Evolutionary conservation across 2,888 invertebrate genomes (phyloP).

Genomic region (Nematopogon swammerdamellus): DNA sequence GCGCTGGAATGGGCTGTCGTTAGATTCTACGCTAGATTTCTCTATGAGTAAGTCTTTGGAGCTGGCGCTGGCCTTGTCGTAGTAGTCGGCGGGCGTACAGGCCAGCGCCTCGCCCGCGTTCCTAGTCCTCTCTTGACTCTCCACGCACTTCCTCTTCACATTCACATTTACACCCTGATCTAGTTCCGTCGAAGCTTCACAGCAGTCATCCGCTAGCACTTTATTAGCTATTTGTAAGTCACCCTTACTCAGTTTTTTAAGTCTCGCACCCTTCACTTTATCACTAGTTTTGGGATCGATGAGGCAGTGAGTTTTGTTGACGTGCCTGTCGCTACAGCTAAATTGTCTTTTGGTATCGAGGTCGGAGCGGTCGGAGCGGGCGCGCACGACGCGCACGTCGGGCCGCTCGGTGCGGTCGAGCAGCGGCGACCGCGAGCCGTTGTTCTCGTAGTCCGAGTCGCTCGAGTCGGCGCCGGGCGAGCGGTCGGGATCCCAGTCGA

Average conservation of each 20-base stretch:
- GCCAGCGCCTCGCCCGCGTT: conserved; percentile 6
- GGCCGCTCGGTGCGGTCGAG: conserved; percentile 36
- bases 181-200: conserved; percentile 13
- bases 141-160: conserved; percentile 1
- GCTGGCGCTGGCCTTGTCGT: conserved; percentile 65
- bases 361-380: conserved; percentile 24
- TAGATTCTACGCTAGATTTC: conserved; percentile 51
- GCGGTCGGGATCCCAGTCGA: conserved; percentile 49
- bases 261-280: conserved; percentile 39
- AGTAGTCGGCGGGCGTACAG: conserved; percentile 31
- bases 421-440: conserved; percentile 67
- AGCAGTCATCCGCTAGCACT: conserved; percentile 1
- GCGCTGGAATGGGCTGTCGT: conserved; percentile 31
- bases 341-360: conserved; percentile 30
- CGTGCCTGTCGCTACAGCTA: conserved; percentile 30
- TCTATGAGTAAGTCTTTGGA: conserved; percentile 69
- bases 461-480: conserved; percentile 47
- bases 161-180: neutral
- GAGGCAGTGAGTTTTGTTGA: conserved; percentile 22
- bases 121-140: conserved; percentile 8
- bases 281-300: conserved; percentile 27
- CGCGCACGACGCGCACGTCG: conserved; percentile 39
- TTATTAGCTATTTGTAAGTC: conserved; percentile 19
- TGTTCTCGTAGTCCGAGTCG: conserved; percentile 67
- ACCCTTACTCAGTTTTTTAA: conserved; percentile 37